Evolutionary conservation across 2,888 invertebrate species (phyloP).

Genomic region (Aethes cnicana): DNA sequence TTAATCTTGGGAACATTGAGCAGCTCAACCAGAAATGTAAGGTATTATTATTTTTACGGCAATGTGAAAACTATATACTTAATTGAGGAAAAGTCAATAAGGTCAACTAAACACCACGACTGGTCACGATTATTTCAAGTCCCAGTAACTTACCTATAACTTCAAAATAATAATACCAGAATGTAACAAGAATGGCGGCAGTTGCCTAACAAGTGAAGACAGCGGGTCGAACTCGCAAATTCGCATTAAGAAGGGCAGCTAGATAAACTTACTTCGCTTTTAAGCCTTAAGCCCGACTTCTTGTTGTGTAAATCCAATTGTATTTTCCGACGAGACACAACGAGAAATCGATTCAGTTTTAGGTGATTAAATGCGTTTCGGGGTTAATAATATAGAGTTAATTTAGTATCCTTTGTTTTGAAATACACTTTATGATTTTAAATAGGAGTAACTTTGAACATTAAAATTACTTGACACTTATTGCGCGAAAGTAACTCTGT

Average conservation of each 20-base stretch:
- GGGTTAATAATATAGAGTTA: too few relatives aligned
- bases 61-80: too few relatives aligned
- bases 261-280: conserved; percentile 46
- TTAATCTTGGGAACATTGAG: too few relatives aligned
- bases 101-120: too few relatives aligned
- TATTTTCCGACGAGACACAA: conserved; percentile 45
- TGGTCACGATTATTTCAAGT: too few relatives aligned
- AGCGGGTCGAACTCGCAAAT: conserved; percentile 44
- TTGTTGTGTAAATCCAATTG: conserved; percentile 60
- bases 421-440: not conserved
- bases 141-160: not conserved
- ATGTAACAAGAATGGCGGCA: conserved; percentile 29
- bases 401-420: not conserved
- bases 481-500: too few relatives aligned
- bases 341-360: conserved; percentile 26
- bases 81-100: too few relatives aligned
- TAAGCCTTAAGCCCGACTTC: conserved; percentile 47
- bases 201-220: conserved; percentile 40
- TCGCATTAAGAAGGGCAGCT: conserved; percentile 48
- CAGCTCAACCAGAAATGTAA: too few relatives aligned
- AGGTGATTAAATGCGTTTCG: too few relatives aligned
- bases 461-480: too few relatives aligned
- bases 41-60: too few relatives aligned
- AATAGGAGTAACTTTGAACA: not conserved
- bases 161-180: not conserved